These are phyloP conservation scores for Cephalopachus bancanus DNA, from an alignment of 2,797 vertebrate genomes.

Conservation along the genomic window DNA sequence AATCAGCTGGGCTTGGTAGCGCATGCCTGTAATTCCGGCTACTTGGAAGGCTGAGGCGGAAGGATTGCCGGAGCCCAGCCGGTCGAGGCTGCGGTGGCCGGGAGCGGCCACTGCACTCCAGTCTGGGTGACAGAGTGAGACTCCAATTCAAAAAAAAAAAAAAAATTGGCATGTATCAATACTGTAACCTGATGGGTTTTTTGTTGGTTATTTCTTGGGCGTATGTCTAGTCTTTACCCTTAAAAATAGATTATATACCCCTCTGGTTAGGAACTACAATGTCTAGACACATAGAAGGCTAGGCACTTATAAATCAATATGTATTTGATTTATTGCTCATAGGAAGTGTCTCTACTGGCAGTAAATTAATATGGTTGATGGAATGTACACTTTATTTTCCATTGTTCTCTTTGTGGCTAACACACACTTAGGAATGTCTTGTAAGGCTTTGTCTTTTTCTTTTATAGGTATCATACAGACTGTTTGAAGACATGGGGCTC, in stretches of 20 bases:
- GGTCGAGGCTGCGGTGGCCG: too few relatives aligned
- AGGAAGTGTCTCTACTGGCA: background rate
- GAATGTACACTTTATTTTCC: background rate
- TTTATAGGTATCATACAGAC: constrained; percentile 95
- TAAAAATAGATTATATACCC: background rate
- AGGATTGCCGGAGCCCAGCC: too few relatives aligned
- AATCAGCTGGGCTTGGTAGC: too few relatives aligned
- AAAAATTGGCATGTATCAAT: background rate
- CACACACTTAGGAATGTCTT: background rate
- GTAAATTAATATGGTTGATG: background rate
- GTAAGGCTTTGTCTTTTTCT: background rate
- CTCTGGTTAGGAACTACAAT: background rate
- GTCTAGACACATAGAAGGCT: background rate
- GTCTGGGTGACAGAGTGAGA: too few relatives aligned
- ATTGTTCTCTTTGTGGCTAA: background rate
- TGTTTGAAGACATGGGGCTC: constrained; percentile 98
- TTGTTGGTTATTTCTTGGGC: background rate
- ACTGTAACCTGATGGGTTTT: background rate
- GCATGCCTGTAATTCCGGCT: too few relatives aligned
- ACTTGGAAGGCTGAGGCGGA: too few relatives aligned
- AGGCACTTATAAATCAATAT: background rate
- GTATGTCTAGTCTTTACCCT: background rate
- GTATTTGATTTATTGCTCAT: background rate
- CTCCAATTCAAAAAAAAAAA: too few relatives aligned
- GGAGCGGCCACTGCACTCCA: too few relatives aligned